A percentile compares a stretch with the other conserved stretches of the same genome.
Evolutionary conservation across 2,113 vertebrate genomes (phyloP).

Genomic region (Pseudopodoces humilis): DNA sequence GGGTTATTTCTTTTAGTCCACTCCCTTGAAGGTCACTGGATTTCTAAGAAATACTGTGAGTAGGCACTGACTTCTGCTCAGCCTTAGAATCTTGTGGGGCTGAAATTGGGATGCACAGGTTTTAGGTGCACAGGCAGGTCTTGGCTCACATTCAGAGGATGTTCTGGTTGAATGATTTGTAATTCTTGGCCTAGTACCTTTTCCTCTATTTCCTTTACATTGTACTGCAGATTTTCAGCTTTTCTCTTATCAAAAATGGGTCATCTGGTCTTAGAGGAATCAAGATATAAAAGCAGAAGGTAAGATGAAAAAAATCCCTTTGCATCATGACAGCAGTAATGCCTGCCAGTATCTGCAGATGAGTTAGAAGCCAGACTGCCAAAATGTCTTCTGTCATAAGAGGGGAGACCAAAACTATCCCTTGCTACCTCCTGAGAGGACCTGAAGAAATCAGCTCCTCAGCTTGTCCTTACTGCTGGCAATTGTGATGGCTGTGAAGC

Average conservation of each 20-base stretch:
- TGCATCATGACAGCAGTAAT: neutral
- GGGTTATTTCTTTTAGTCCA: neutral
- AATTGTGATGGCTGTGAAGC: fast-evolving
- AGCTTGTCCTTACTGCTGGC: neutral
- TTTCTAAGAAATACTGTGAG: neutral
- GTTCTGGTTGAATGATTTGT: neutral
- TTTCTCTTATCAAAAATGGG: neutral
- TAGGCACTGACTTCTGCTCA: neutral
- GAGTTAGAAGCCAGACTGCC: neutral
- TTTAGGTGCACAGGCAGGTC: neutral
- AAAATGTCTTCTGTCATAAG: neutral
- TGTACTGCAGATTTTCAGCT: neutral
- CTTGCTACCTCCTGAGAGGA: neutral
- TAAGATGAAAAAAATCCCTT: neutral
- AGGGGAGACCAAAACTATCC: neutral
- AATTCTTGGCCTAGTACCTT: neutral
- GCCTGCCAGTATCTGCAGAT: neutral
- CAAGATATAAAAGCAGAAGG: neutral
- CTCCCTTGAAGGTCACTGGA: neutral
- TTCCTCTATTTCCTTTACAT: neutral
- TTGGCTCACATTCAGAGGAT: neutral
- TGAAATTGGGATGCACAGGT: neutral
- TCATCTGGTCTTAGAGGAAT: neutral
- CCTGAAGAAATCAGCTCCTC: neutral
- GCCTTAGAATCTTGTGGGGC: neutral